phyloP scores from a whole-genome alignment of 23 tunicate genomes.

The Halocynthia aurantium region DNA sequence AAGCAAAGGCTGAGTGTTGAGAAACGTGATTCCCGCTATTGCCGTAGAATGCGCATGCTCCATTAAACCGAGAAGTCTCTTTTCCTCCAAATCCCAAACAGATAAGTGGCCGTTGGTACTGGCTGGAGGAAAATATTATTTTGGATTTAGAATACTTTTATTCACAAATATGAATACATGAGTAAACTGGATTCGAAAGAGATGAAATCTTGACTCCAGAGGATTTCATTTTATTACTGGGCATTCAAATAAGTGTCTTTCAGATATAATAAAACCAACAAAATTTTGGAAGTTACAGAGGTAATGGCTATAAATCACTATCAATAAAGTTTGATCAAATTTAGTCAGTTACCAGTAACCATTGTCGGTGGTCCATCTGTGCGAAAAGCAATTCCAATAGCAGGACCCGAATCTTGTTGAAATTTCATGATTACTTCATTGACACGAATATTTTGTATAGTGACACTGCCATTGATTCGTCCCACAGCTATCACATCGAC shows the following conservation, averaged over 20 bases:
- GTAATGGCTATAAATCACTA: no score
- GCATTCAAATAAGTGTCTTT: no score
- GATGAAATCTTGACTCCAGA: no score
- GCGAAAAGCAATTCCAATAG: constrained; percentile 46
- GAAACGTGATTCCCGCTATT: constrained; percentile 45
- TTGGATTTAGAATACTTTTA: no score
- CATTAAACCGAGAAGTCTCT: constrained; percentile 30
- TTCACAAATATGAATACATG: no score
- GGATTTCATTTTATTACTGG: no score
- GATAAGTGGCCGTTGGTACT: constrained; percentile 50
- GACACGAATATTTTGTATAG: constrained; percentile 27
- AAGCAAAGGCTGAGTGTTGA: constrained; percentile 40
- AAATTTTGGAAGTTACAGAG: no score
- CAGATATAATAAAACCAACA: no score
- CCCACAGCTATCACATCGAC: constrained; percentile 80
- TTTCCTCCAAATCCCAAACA: constrained; percentile 74
- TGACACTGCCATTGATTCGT: constrained; percentile 43
- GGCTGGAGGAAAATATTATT: neutral
- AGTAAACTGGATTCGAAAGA: no score
- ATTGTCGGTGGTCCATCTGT: constrained; percentile 46
- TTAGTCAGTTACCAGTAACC: constrained; percentile 69
- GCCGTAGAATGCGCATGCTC: constrained; percentile 49
- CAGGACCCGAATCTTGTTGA: constrained; percentile 39
- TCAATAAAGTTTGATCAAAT: no score
- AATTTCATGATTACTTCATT: constrained; percentile 38